Evolutionary conservation across 2,113 vertebrate species (phyloP).

Genomic region (Cromileptes altivelis): DNA sequence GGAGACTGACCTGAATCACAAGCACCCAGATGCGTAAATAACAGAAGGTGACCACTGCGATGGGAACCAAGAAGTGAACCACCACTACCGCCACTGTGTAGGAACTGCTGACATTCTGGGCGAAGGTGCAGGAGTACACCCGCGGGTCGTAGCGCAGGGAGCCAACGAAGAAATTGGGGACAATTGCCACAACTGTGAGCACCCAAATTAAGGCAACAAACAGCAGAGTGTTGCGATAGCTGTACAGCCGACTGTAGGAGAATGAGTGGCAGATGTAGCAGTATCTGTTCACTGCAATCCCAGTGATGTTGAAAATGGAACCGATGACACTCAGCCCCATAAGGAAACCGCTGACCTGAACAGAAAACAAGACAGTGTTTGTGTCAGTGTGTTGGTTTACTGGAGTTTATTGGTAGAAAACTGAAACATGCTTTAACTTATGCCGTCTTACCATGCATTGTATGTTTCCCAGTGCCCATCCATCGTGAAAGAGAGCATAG

Average conservation of each 20-base stretch:
- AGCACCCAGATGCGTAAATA: conserved; percentile 93
- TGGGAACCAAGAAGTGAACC: conserved; percentile 93
- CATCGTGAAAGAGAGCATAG: conserved; percentile 90
- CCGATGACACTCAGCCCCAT: conserved; percentile 94
- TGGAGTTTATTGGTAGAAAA: not conserved
- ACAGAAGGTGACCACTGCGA: conserved; percentile 91
- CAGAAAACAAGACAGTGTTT: conserved; percentile 15
- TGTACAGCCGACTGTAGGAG: conserved; percentile 89
- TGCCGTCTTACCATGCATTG: conserved; percentile 88
- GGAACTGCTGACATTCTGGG: conserved; percentile 89
- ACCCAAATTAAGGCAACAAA: conserved; percentile 87
- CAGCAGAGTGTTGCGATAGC: conserved; percentile 87
- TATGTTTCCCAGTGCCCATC: conserved; percentile 90
- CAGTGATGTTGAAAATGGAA: conserved; percentile 95
- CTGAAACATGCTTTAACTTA: not conserved
- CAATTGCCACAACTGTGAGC: conserved; percentile 87
- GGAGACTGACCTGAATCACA: conserved; percentile 87
- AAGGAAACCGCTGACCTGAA: conserved; percentile 90
- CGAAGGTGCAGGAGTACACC: conserved; percentile 93
- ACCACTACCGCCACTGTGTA: conserved; percentile 90
- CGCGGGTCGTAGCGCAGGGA: conserved; percentile 91
- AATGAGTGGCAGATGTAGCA: conserved; percentile 93
- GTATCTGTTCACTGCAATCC: conserved; percentile 92
- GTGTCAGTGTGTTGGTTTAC: conserved; percentile 1
- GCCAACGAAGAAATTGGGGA: conserved; percentile 92